These are phyloP conservation scores for Etheostoma perlongum DNA, from an alignment of 2,797 vertebrate genomes.

Conservation along the genomic window DNA sequence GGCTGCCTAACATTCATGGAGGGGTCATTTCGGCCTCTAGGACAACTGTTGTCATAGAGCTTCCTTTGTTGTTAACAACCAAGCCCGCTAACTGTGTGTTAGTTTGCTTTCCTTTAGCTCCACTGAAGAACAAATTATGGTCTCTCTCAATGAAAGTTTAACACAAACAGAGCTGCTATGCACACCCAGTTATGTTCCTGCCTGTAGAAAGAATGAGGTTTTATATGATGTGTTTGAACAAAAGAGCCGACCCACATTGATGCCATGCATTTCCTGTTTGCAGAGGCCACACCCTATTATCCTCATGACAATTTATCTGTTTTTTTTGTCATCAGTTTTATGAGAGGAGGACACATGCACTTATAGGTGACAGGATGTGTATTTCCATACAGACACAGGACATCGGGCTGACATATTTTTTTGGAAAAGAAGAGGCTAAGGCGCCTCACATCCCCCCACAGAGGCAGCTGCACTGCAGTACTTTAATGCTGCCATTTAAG, in stretches of 20 bases:
- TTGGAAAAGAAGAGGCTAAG: conserved; percentile 14
- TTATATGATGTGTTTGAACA: conserved; percentile 16
- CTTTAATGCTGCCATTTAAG: conserved; percentile 71
- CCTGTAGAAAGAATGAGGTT: conserved; percentile 1
- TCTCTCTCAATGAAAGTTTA: conserved; percentile 12
- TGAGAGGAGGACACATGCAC: no score
- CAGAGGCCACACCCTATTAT: conserved; percentile 24
- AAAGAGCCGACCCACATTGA: conserved; percentile 15
- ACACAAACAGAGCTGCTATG: neutral
- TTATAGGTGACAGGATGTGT: neutral
- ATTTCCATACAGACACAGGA: neutral
- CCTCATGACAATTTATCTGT: neutral
- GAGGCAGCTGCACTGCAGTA: conserved; percentile 65
- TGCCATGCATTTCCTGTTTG: neutral
- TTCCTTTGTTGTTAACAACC: conserved; percentile 66
- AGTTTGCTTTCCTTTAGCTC: neutral
- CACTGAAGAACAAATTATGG: conserved; percentile 18
- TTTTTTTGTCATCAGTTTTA: neutral
- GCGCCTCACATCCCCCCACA: conserved; percentile 38
- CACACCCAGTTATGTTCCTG: neutral
- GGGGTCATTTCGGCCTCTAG: conserved; percentile 1
- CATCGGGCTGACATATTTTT: conserved; percentile 19
- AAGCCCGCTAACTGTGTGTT: conserved; percentile 5
- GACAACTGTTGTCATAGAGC: conserved; percentile 38
- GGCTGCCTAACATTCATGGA: neutral